A percentile compares a stretch with the other conserved stretches of the same genome.
Evolutionary conservation across 1,140 invertebrate species (phyloP).

Genomic region (Apis cerana): DNA sequence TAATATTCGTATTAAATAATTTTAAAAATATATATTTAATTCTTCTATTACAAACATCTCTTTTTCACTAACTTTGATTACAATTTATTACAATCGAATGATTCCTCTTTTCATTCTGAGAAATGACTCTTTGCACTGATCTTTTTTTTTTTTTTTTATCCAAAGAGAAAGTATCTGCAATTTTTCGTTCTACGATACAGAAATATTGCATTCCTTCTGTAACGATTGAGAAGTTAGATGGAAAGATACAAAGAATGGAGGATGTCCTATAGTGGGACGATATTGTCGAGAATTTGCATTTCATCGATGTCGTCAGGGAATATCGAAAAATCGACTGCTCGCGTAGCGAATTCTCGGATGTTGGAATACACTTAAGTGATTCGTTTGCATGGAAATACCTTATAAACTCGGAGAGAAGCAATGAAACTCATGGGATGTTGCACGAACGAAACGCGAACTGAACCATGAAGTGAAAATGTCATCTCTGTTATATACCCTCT

Average conservation of each 20-base stretch:
- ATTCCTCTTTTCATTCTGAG: too few relatives aligned
- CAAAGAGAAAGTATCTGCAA: too few relatives aligned
- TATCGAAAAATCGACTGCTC: neutral
- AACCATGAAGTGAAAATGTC: neutral
- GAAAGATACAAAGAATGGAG: neutral
- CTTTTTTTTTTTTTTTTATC: too few relatives aligned
- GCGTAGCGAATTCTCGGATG: neutral
- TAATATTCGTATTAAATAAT: too few relatives aligned
- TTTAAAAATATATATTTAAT: too few relatives aligned
- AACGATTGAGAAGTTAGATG: neutral
- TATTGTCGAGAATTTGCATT: conserved; percentile 16
- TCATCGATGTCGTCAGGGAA: neutral
- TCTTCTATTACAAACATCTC: too few relatives aligned
- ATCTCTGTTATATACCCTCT: too few relatives aligned
- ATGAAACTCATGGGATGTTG: neutral
- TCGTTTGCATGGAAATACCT: conserved; percentile 7
- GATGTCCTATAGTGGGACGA: neutral
- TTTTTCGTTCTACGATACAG: too few relatives aligned
- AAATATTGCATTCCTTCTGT: too few relatives aligned
- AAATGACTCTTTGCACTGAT: too few relatives aligned
- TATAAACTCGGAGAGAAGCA: neutral
- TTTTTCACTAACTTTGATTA: too few relatives aligned
- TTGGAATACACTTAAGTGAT: neutral
- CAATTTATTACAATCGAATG: too few relatives aligned
- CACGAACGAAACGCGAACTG: neutral